phyloP scores from a whole-genome alignment of 2,797 vertebrate species.

The Artibeus lituratus region DNA sequence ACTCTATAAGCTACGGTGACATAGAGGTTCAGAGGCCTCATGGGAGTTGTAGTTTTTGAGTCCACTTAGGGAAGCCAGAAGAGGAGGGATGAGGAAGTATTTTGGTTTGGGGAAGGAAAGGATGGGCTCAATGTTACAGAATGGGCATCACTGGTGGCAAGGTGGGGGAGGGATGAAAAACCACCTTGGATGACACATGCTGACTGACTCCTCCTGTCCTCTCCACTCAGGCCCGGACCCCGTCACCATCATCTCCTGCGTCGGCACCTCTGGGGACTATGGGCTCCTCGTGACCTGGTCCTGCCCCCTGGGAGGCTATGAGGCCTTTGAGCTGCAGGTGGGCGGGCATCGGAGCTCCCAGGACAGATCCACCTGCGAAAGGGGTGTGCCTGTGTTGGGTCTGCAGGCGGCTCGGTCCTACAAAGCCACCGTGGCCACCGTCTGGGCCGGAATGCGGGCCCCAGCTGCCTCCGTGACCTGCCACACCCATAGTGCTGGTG shows the following conservation, averaged over 20 bases:
- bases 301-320: conserved; percentile 47
- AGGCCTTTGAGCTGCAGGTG: conserved; percentile 50
- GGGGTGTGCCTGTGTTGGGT: rapidly evolving
- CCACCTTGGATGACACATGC: background rate
- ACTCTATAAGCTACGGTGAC: background rate
- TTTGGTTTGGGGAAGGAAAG: background rate
- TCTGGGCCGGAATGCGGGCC: background rate
- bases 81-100: background rate
- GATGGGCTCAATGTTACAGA: background rate
- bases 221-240: background rate
- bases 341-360: rapidly evolving
- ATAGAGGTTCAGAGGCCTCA: rapidly evolving
- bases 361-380: background rate
- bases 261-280: background rate
- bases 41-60: background rate
- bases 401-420: conserved; percentile 53
- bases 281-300: conserved; percentile 57
- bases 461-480: background rate
- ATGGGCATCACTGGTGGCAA: too few species aligned
- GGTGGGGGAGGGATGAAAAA: background rate
- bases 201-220: background rate
- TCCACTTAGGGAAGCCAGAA: background rate
- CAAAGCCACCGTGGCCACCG: background rate
- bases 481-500: conserved; percentile 34
- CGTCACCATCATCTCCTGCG: background rate